Evolutionary conservation across 2,113 vertebrate species (phyloP).

Genomic region (Cryptomyrus ogoouensis): DNA sequence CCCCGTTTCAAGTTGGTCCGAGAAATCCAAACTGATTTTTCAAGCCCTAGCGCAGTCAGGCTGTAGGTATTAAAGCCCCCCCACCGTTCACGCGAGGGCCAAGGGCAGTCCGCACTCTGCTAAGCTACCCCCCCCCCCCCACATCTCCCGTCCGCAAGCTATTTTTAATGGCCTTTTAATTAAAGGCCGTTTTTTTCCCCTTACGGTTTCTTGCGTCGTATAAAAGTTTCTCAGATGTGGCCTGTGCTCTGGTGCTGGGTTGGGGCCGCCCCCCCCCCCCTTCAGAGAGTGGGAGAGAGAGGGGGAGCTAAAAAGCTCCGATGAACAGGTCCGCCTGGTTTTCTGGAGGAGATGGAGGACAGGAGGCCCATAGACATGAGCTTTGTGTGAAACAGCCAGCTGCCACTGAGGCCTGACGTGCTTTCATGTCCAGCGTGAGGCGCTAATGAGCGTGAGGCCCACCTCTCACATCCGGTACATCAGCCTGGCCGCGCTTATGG

Average conservation of each 20-base stretch:
- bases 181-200: constrained; percentile 24
- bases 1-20: constrained; percentile 40
- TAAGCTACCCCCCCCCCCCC: constrained; percentile 26
- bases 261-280: not conserved
- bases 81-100: constrained; percentile 47
- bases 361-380: constrained; percentile 33
- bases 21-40: constrained; percentile 50
- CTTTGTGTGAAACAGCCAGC: not conserved
- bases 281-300: constrained; percentile 18
- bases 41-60: constrained; percentile 31
- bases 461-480: not conserved
- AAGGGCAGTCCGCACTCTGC: constrained; percentile 41
- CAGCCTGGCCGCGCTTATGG: not conserved
- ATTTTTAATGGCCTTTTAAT: constrained; percentile 58
- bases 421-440: not conserved
- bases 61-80: constrained; percentile 44
- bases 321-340: not conserved
- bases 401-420: not conserved
- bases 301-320: constrained; percentile 19
- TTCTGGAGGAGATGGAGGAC: constrained; percentile 33
- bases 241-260: constrained; percentile 3
- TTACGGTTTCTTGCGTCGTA: not conserved
- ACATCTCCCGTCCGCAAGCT: constrained; percentile 51
- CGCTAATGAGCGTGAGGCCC: not conserved
- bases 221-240: constrained; percentile 21